Evolutionary conservation across 2,113 vertebrate genomes (phyloP).

Genomic region (Salvator merianae): DNA sequence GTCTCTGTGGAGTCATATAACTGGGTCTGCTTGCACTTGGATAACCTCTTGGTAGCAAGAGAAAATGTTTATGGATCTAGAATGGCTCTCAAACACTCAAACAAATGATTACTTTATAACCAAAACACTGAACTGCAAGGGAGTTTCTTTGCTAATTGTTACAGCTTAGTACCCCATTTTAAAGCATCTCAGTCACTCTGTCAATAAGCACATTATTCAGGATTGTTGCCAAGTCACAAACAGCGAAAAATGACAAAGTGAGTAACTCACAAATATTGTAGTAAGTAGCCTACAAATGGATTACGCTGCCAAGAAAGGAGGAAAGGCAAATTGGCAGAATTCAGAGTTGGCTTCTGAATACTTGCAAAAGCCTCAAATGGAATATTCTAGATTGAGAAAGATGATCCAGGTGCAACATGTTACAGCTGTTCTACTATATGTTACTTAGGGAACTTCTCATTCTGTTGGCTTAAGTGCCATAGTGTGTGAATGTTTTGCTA

Average conservation of each 20-base stretch:
- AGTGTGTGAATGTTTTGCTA: conserved; percentile 5
- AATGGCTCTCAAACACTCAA: conserved; percentile 38
- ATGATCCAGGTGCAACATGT: background rate
- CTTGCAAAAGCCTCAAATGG: background rate
- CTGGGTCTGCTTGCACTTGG: conserved; percentile 53
- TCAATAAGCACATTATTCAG: background rate
- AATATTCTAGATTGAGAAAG: background rate
- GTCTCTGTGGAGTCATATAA: conserved; percentile 56
- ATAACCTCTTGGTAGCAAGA: conserved; percentile 57
- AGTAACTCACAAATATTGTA: conserved; percentile 17
- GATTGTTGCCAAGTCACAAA: conserved; percentile 1
- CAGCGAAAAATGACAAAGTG: conserved; percentile 25
- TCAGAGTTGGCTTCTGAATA: background rate
- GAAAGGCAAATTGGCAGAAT: background rate
- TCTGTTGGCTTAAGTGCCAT: background rate
- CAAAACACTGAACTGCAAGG: conserved; percentile 55
- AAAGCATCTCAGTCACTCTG: conserved; percentile 34
- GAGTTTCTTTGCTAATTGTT: conserved; percentile 47
- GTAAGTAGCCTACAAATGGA: conserved; percentile 27
- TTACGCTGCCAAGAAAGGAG: conserved; percentile 25
- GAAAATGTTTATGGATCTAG: conserved; percentile 64
- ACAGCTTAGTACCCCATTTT: conserved; percentile 31
- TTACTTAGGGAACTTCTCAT: background rate
- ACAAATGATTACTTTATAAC: conserved; percentile 57
- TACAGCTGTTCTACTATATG: background rate